Conservation (phyloP, 2,797 vertebrate species). For the Malurus leucopterus region DNA sequence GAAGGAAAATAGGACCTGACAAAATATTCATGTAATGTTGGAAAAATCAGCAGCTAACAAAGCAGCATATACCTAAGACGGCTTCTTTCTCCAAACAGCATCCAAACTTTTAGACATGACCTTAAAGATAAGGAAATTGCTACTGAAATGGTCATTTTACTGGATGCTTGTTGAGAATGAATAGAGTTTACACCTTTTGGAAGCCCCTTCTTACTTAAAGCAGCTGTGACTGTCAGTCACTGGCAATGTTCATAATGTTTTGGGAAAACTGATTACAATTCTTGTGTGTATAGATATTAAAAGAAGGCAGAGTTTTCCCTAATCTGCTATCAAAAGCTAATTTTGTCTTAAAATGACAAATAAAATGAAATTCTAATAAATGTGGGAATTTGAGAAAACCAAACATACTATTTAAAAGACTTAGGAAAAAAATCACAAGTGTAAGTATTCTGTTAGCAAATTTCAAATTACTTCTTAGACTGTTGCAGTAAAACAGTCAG, state of each 20-base stretch:
- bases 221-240: not conserved
- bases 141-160: not conserved
- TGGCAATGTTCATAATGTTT: not conserved
- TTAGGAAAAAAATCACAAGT: not conserved
- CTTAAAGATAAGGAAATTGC: not conserved
- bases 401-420: not conserved
- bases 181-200: not conserved
- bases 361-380: slow-evolving; percentile 13
- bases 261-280: not conserved
- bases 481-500: not conserved
- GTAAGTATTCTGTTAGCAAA: not conserved
- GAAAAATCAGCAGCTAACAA: not conserved
- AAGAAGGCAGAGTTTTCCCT: slow-evolving; percentile 5
- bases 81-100: not conserved
- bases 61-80: not conserved
- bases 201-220: not conserved
- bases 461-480: not conserved
- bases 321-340: not conserved
- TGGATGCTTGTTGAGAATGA: not conserved
- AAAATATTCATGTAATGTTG: not conserved
- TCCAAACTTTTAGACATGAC: not conserved
- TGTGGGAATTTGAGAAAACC: not conserved
- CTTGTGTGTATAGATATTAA: not conserved
- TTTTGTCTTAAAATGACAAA: slow-evolving; percentile 31
- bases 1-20: not conserved